These are phyloP conservation scores for Ceratosolen solmsi DNA, from an alignment of 1,140 invertebrate genomes.

Conservation along the genomic window DNA sequence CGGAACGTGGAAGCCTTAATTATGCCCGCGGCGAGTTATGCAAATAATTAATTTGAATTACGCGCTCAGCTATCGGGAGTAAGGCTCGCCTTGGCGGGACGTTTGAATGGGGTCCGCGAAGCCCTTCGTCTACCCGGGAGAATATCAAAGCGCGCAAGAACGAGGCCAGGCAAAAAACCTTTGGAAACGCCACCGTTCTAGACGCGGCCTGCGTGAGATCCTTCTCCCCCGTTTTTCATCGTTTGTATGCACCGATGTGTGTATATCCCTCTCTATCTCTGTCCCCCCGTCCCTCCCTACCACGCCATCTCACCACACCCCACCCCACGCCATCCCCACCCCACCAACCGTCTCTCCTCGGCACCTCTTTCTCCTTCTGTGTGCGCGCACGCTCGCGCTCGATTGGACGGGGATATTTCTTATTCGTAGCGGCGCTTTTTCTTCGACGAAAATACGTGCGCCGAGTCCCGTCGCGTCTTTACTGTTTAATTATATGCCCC, in stretches of 20 bases:
- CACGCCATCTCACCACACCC: too few relatives aligned
- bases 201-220: slow-evolving; percentile 43
- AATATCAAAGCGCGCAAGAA: slow-evolving; percentile 42
- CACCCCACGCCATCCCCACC: neutral
- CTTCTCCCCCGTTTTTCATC: neutral
- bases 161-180: slow-evolving; percentile 25
- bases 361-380: too few relatives aligned
- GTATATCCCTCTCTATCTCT: neutral
- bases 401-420: slow-evolving; percentile 44
- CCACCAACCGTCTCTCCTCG: neutral
- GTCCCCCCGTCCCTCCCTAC: neutral
- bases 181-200: slow-evolving; percentile 11
- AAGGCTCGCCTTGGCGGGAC: slow-evolving; percentile 45
- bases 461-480: slow-evolving; percentile 7
- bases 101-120: slow-evolving; percentile 58
- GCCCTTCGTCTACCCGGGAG: neutral
- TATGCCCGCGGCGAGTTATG: slow-evolving; percentile 55
- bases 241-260: neutral
- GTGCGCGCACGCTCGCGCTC: too few relatives aligned
- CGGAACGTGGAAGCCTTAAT: slow-evolving; percentile 50
- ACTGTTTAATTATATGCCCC: slow-evolving; percentile 30
- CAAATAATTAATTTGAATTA: slow-evolving; percentile 66
- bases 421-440: slow-evolving; percentile 33
- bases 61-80: slow-evolving; percentile 35
- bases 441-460: slow-evolving; percentile 7